These are phyloP conservation scores for Tetraodon nigroviridis DNA, from an alignment of 2,113 vertebrate species.

Conservation along the genomic window DNA sequence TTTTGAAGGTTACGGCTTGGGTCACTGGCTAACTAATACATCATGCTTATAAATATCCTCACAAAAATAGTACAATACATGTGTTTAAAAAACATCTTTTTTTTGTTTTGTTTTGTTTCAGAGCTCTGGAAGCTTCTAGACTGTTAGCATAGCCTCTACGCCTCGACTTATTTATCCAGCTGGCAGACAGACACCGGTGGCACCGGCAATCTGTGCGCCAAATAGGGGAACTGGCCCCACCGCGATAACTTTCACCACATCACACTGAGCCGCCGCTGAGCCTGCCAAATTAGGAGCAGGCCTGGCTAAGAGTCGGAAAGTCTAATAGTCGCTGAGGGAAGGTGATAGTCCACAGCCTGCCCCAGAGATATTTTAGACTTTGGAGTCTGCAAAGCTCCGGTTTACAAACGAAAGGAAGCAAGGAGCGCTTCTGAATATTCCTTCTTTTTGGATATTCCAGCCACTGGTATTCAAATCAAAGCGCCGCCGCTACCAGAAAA, in stretches of 20 bases:
- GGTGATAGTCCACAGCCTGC: slow-evolving; percentile 48
- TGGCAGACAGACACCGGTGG: slow-evolving; percentile 56
- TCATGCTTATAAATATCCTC: too few relatives aligned
- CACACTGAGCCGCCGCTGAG: slow-evolving; percentile 40
- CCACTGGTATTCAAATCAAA: slow-evolving; percentile 6
- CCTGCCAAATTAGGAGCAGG: slow-evolving; percentile 64
- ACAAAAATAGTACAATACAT: too few relatives aligned
- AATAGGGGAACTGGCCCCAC: slow-evolving; percentile 62
- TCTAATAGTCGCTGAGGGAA: slow-evolving; percentile 54
- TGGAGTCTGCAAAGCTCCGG: background rate
- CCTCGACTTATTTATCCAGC: slow-evolving; percentile 64
- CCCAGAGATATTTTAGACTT: slow-evolving; percentile 18
- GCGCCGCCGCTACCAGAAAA: background rate
- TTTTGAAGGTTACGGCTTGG: too few relatives aligned
- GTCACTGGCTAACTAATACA: too few relatives aligned
- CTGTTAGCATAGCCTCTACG: slow-evolving; percentile 43
- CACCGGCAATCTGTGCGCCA: slow-evolving; percentile 61
- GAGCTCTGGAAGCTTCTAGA: slow-evolving; percentile 37
- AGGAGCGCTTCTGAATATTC: background rate
- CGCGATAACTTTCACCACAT: slow-evolving; percentile 61
- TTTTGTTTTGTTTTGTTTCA: background rate
- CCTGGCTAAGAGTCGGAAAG: slow-evolving; percentile 49
- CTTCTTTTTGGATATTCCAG: background rate
- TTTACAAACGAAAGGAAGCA: slow-evolving; percentile 2
- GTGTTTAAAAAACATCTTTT: too few relatives aligned